A percentile compares a stretch with the other conserved stretches of the same genome.
Conservation (phyloP, 2,113 vertebrate species). For the Callipepla squamata region DNA sequence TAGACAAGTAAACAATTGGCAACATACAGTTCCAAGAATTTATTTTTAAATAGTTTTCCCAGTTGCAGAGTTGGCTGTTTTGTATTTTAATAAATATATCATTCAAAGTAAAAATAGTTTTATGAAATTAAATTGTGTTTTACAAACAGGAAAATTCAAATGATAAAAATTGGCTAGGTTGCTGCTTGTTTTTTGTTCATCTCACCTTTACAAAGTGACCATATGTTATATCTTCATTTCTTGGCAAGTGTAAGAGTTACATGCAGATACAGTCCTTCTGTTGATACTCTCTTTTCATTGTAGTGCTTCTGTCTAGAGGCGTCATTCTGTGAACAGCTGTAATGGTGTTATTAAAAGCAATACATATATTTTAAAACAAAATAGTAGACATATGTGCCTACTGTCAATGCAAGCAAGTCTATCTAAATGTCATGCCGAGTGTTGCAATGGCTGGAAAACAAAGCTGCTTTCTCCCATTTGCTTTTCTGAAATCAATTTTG, state of each 20-base stretch:
- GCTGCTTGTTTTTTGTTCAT: slow-evolving; percentile 65
- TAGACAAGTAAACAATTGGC: slow-evolving; percentile 65
- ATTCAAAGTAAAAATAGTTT: slow-evolving; percentile 52
- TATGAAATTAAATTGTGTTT: slow-evolving; percentile 43
- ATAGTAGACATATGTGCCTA: slow-evolving; percentile 73
- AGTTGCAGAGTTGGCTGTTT: slow-evolving; percentile 29
- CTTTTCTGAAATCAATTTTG: slow-evolving; percentile 43
- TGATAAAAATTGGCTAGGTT: slow-evolving; percentile 70
- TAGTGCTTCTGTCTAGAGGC: slow-evolving; percentile 62
- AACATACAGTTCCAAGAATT: slow-evolving; percentile 15
- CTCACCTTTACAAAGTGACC: slow-evolving; percentile 76
- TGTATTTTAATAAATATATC: slow-evolving; percentile 51
- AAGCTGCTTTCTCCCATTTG: slow-evolving; percentile 60
- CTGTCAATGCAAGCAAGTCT: slow-evolving; percentile 62
- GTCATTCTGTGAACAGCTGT: slow-evolving; percentile 73
- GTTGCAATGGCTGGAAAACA: slow-evolving; percentile 54
- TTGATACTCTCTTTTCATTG: slow-evolving; percentile 62
- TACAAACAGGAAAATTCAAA: slow-evolving; percentile 59
- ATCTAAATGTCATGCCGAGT: slow-evolving; percentile 66
- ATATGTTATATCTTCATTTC: slow-evolving; percentile 67
- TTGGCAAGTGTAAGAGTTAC: slow-evolving; percentile 57
- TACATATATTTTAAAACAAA: slow-evolving; percentile 73
- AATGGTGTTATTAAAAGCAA: slow-evolving; percentile 75
- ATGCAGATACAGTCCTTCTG: slow-evolving; percentile 54
- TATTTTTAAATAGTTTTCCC: slow-evolving; percentile 70